Evolutionary conservation across 2,888 invertebrate genomes (phyloP), one percentile per base, ranked within the genome.

Genomic region (Luffia ferchaultella): DNA sequence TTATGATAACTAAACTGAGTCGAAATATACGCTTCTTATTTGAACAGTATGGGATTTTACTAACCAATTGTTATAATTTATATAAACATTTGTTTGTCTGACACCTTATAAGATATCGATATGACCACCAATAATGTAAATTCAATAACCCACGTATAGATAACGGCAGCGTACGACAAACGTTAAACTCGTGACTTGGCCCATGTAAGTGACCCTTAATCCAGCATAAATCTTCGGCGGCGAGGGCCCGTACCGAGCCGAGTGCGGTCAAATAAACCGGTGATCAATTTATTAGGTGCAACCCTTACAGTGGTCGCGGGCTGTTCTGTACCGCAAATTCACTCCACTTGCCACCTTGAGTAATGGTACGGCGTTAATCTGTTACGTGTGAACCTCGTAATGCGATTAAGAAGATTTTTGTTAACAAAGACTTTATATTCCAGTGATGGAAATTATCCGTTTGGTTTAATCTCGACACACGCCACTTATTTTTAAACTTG

Each of bases 191-290:
- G 43, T 12, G 30, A 12, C 30, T 3, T 12, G 30, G 30, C 12
- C 30, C 30, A 12, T 12, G 79, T 77, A 78, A 73, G 74, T 82
- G 77, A 75, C 79, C 82, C 76, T 68, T 74, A 78, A 79, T 76
- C 76, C 77, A 76, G 76, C 68, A 79, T 83, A 82, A 82, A 82
- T 83, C 82, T 80, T 79, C 68, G 62, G 63, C 60, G 30, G 30
- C 5, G 5, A 12, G 30, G 30, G 30, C 5, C 30, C 5, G 5
- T 3, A 3, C 5, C 30, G 30, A 3, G 30, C 30, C 30, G 30
- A 30, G 5, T 30, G 30, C 30, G 30, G 30, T 30, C 30, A 30
- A 30, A 30, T 30, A 30, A 30, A 30, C 30, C 30, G 30, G 30
- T 30, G 30, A 30, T 30, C 30, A 30, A 30, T 30, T 30, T 30